Base-by-base conservation (phyloP, 1,140 invertebrate species). In the Daktulosphaira vitifoliae region DNA sequence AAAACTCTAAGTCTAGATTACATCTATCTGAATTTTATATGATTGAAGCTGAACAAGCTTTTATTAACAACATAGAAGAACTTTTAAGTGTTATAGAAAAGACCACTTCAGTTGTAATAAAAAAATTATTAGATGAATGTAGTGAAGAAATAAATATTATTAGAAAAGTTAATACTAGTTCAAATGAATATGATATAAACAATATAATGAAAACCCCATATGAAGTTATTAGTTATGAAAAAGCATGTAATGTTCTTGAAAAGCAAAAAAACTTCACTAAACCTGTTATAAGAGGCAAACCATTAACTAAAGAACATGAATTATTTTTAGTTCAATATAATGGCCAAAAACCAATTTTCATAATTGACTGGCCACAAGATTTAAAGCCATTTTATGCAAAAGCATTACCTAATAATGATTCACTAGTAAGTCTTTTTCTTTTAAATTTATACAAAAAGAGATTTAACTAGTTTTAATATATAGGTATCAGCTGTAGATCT, bases 11-110 rank as follows among this genome's bases (percentile, higher is more conserved):
- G 72, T 86, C 87, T n/a, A 81, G 89, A 25, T 74, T 92, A 54
- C 93, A 97, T 81, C 79, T 99, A 68, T 84, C 91, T 11, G 96
- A 99, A 75, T 99, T 99, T 78, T 91, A 92, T 68, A 99, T 99
- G 96, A 75, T 98, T 37, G 96, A 99, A 80, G 87, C 86, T 2
- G 96, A 99, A 78, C 71, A 91, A 50, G 87, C 91, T n/a, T 96
- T 96, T 76, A 74, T 87, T 29, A 73, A 85, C 18, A 74, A 77
- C 44, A 73, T 96, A 49, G 78, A 87, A 46, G 76, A 83, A 53
- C 72, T 96, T 62, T 78, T 86, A 37, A 44, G 72, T 66, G 77
- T 84, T 44, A 83, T 89, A 71, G 90, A 94, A 76, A 74, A 79
- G 42, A 76, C 93, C 64, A 68, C 93, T 1, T 92, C 92, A 75